Evolutionary conservation across 2,113 vertebrate species (phyloP), one percentile per base, ranked within the genome.

Genomic region (Psilopsiagon aymara): DNA sequence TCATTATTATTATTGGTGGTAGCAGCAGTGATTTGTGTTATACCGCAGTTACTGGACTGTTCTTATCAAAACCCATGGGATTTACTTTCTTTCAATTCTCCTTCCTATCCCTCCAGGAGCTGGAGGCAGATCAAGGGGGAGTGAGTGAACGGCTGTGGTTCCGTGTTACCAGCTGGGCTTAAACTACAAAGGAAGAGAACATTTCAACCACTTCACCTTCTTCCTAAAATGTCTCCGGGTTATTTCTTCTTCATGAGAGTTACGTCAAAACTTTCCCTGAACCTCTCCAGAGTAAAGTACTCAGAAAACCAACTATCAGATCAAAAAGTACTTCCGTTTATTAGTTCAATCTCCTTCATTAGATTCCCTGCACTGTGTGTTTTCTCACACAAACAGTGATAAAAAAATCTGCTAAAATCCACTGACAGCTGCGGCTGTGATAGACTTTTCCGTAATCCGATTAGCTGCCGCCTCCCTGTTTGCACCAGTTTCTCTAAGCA

Each of bases 381-480:
- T 94, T 97, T 69, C 92, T 89, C 76, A 84, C 83, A 94, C 95
- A 94, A 89, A 94, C 88, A 79, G 90, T 25, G 96, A 97, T 96
- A 97, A 95, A 97, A 94, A 97, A 97, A 94, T 90, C 96, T 94
- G 92, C 94, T 96, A 87, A 97, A 97, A 96, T 95, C 96, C 96
- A 97, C 86, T 93, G 94, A 87, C 96, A 97, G 94, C 95, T 97
- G 96, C 4, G 13, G 94, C 97, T 97, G 94, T 97, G 97, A 97
- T 95, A 97, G 97, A 96, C 97, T 97, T 96, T 97, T 73, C 93
- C 97, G 92, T 98, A 97, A 98, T 97, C 97, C 91, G 96, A 98
- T 97, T 98, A 98, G 92, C 95, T 80, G 94, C 96, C n/a, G 69
- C 95, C 94, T 96, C 94, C 96, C 93, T 35, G 94, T 77, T 97